Percentiles rank a stretch among this genome's conserved stretches.
Conservation (phyloP, 2,113 vertebrate species). For the Passerina amoena region DNA sequence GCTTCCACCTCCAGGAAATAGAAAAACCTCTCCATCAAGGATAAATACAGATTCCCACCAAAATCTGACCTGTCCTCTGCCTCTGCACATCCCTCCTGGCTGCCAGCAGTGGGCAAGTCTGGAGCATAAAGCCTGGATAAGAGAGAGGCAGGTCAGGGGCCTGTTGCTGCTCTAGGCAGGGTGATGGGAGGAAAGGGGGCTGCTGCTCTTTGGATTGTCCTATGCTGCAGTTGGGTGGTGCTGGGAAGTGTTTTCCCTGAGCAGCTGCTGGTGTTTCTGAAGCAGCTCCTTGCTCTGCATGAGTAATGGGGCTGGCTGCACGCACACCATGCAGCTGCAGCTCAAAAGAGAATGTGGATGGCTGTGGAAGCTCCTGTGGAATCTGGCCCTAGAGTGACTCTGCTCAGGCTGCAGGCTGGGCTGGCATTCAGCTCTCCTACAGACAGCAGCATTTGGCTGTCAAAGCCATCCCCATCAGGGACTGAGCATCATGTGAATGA, state of each 20-base stretch:
- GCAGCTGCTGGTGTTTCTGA: conserved; percentile 16
- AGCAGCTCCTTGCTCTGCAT: not conserved
- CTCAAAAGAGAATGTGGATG: not conserved
- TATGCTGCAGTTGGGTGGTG: rapidly evolving
- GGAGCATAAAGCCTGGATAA: not conserved
- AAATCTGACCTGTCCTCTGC: not conserved
- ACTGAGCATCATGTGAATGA: not conserved
- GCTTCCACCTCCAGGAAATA: not conserved
- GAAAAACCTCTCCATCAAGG: rapidly evolving
- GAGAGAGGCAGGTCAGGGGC: not conserved
- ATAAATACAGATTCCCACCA: not conserved
- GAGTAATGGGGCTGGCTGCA: conserved; percentile 25
- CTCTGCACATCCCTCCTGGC: not conserved
- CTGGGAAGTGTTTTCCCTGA: not conserved
- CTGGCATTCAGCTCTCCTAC: not conserved
- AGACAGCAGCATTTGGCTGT: rapidly evolving
- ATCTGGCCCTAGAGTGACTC: not conserved
- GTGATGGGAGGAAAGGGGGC: not conserved
- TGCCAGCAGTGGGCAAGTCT: not conserved
- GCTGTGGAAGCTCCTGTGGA: not conserved
- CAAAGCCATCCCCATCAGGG: too few species aligned
- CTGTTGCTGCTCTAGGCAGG: not conserved
- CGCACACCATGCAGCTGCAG: not conserved
- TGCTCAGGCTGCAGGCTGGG: not conserved
- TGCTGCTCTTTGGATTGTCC: not conserved